These are phyloP conservation scores for Lasiurus borealis DNA, from an alignment of 2,113 vertebrate species.

Conservation along the genomic window DNA sequence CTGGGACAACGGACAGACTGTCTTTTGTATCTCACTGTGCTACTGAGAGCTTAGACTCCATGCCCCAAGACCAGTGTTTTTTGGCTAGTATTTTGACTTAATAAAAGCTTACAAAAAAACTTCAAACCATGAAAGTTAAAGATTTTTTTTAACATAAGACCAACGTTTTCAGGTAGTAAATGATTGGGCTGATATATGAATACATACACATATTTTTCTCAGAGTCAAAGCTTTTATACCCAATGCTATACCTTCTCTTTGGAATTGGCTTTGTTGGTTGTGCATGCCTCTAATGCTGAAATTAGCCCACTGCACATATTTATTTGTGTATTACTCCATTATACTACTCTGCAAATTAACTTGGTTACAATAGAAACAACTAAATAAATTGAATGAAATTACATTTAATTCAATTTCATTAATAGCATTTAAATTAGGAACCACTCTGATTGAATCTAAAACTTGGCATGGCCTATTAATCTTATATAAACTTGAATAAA, in stretches of 20 bases:
- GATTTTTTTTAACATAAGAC: not conserved
- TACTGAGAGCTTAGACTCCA: not conserved
- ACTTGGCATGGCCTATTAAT: not conserved
- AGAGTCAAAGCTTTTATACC: not conserved
- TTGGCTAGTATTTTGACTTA: not conserved
- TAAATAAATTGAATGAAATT: not conserved
- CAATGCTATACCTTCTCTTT: not conserved
- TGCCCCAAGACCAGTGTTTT: not conserved
- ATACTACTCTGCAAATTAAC: not conserved
- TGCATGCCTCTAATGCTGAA: not conserved
- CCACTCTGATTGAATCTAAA: not conserved
- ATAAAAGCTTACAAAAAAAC: not conserved
- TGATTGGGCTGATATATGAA: not conserved
- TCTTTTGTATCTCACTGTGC: not conserved
- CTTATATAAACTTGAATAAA: not conserved
- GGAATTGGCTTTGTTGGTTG: not conserved
- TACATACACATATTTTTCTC: rapidly evolving
- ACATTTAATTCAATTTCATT: not conserved
- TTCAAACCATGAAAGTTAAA: not conserved
- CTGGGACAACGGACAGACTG: not conserved
- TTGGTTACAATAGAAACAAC: not conserved
- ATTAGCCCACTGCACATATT: not conserved
- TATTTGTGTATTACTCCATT: not conserved
- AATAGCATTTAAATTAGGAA: not conserved
- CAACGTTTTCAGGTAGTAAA: not conserved